Evolutionary conservation across 2,888 invertebrate genomes (phyloP).

Genomic region (Arctia plantaginis): DNA sequence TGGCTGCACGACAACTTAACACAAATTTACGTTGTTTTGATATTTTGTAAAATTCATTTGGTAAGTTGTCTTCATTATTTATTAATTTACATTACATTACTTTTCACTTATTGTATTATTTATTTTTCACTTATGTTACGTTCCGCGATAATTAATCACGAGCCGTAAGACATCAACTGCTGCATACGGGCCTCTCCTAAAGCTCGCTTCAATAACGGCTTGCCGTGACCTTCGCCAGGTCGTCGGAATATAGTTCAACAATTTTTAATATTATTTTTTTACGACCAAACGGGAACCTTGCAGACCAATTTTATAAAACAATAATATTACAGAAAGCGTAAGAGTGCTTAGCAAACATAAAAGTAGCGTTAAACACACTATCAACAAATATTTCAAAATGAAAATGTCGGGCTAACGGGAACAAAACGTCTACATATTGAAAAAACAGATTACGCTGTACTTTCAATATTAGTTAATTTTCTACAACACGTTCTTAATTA

Average conservation of each 20-base stretch:
- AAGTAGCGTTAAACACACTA: not conserved
- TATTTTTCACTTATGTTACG: no score
- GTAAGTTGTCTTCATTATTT: not conserved
- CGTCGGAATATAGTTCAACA: no score
- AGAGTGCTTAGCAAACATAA: no score
- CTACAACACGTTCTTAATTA: not conserved
- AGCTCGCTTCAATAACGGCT: no score
- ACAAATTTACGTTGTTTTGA: not conserved
- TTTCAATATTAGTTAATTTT: constrained; percentile 38
- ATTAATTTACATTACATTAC: not conserved
- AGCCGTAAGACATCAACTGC: no score
- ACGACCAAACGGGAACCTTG: not conserved
- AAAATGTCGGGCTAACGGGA: not conserved
- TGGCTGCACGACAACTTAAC: not conserved
- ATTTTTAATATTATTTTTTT: no score
- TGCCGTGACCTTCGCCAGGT: no score
- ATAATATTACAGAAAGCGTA: not conserved
- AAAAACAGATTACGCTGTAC: constrained; percentile 12
- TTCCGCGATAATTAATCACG: no score
- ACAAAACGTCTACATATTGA: not conserved
- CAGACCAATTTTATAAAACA: not conserved
- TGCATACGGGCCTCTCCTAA: no score
- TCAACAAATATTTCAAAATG: not conserved
- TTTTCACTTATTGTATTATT: no score
- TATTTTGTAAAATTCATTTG: not conserved